phyloP scores from a whole-genome alignment of 2,113 vertebrate genomes.

The Malurus cyaneus region DNA sequence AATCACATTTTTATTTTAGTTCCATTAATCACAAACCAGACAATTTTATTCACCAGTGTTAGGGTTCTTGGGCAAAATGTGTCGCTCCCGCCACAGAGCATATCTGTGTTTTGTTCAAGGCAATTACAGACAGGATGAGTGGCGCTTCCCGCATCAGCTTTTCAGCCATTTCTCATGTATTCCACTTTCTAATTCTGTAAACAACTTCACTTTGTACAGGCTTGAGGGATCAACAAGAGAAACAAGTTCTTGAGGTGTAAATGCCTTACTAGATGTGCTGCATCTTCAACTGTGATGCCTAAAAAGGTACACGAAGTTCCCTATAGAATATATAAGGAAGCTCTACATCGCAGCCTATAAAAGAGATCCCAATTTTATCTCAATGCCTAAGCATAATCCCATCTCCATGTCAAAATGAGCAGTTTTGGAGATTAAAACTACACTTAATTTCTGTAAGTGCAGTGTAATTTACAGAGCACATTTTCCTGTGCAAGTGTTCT shows the following conservation, averaged over 20 bases:
- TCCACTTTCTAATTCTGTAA: neutral
- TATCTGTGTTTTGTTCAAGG: neutral
- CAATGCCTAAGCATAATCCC: neutral
- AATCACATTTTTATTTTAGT: neutral
- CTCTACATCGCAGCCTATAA: neutral
- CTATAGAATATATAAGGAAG: neutral
- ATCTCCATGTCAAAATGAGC: neutral
- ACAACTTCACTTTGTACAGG: neutral
- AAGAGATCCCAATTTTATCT: neutral
- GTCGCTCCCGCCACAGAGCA: rapidly evolving
- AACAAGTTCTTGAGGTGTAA: neutral
- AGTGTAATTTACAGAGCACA: neutral
- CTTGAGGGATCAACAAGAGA: neutral
- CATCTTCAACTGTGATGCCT: neutral
- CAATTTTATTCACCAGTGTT: too few relatives aligned
- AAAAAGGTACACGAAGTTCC: neutral
- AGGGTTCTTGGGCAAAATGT: neutral
- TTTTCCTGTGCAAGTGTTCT: neutral
- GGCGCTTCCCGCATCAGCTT: rapidly evolving
- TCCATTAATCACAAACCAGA: neutral
- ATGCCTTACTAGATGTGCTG: neutral
- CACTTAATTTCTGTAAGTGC: neutral
- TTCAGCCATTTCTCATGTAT: neutral
- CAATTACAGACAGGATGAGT: neutral
- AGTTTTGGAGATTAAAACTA: neutral